Evolutionary conservation across 2,888 invertebrate species (phyloP), one percentile per base, ranked within the genome.

Genomic region (Temnothorax ravouxi): DNA sequence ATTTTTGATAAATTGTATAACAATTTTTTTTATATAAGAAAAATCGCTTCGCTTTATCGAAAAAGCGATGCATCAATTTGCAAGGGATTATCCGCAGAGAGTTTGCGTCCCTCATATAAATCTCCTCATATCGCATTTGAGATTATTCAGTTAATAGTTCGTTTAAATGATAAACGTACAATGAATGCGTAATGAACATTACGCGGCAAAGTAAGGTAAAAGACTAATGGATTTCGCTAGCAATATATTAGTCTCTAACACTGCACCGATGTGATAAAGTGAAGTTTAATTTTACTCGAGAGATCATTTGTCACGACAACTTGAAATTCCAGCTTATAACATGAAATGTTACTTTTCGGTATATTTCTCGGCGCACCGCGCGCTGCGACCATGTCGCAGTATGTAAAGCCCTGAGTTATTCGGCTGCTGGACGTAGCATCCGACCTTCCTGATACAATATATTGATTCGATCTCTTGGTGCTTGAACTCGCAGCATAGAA

Each of bases 391-490:
- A 34, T 0, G 34, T 34, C 34, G 34, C 34, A 34, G 18, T 41
- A 25, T 0, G 1, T 38, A 47, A 76, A 3, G 52, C 3, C 13
- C 3, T 54, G 21, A 79, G 44, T 79, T 79, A 77, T 67, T 59
- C 56, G 29, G 34, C 18, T 47, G 34, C 18, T 47, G 47, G 59
- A 79, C 86, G 83, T 67, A 83, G 84, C 84, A 90, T 88, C 87
- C 89, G 77, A 85, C 50, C 85, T 74, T 84, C 67, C 86, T 89
- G 89, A 90, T 89, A 81, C 89, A 90, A 92, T 93, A 92, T 93
- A 92, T 92, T 89, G 92, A 92, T 92, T 92, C 88, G 88, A 91
- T 92, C 85, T 87, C 84, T 87, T 79, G 83, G 85, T n/a, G 87
- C 81, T 77, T 47, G 76, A 74, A 86, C 86, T 86, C 85, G 89